A percentile compares a stretch with the other conserved stretches of the same genome.
phyloP scores from a whole-genome alignment of 2,797 vertebrate species.

The Oreochromis mossambicus region DNA sequence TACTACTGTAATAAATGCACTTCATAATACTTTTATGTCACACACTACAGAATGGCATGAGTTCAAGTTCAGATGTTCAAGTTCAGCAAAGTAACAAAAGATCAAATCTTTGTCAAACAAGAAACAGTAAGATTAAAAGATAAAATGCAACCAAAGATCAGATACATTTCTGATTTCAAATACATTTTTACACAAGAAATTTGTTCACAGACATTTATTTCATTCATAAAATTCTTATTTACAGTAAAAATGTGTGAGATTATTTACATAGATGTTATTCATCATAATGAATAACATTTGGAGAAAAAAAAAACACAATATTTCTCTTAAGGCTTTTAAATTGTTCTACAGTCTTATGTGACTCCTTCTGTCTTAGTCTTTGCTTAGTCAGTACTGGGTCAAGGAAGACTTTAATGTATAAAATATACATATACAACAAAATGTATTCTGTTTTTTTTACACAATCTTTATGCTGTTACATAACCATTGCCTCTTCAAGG shows the following conservation, averaged over 20 bases:
- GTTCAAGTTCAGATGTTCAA: background rate
- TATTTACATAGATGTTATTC: background rate
- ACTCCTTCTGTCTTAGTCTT: background rate
- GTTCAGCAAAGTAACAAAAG: background rate
- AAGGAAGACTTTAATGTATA: background rate
- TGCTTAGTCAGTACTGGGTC: background rate
- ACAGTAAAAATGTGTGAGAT: background rate
- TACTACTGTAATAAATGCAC: background rate
- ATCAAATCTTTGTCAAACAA: background rate
- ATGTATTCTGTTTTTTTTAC: background rate
- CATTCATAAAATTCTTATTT: background rate
- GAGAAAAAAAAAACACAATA: no score
- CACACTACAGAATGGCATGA: background rate
- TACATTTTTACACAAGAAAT: background rate
- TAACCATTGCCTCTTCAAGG: rapidly evolving
- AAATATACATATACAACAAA: background rate
- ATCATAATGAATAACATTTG: background rate
- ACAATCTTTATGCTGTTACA: background rate
- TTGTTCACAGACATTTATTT: background rate
- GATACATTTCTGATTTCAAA: background rate
- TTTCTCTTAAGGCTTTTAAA: no score
- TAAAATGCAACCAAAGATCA: background rate
- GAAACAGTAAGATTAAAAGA: background rate
- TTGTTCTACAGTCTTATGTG: background rate
- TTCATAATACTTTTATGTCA: background rate